These are phyloP conservation scores for Choristoneura fumiferana DNA, from an alignment of 1,140 invertebrate genomes.

Conservation along the genomic window DNA sequence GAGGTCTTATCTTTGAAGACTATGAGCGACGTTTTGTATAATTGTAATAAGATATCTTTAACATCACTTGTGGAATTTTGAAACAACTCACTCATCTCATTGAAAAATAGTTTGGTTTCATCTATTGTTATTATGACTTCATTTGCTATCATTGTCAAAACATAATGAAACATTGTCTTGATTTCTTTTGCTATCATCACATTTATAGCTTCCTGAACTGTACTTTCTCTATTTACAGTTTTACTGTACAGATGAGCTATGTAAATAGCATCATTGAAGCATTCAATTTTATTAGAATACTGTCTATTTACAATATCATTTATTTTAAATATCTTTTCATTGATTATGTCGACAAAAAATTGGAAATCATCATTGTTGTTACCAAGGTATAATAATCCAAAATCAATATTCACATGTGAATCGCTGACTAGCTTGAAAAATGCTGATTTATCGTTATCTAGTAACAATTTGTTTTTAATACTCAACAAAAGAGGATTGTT, in stretches of 20 bases:
- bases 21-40: conserved; percentile 32
- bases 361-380: conserved; percentile 29
- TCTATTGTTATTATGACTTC: conserved; percentile 30
- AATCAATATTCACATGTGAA: conserved; percentile 41
- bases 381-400: conserved; percentile 50
- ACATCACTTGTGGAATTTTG: conserved; percentile 20
- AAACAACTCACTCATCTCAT: conserved; percentile 24
- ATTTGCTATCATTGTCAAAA: conserved; percentile 32
- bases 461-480: conserved; percentile 29
- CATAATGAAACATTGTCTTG: conserved; percentile 37
- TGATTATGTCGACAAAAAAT: conserved; percentile 38
- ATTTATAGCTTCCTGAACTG: conserved; percentile 27
- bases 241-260: conserved; percentile 35
- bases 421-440: conserved; percentile 36
- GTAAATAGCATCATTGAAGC: conserved; percentile 46
- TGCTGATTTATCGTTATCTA: conserved; percentile 30
- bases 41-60: conserved; percentile 25
- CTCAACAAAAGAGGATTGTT: conserved; percentile 34
- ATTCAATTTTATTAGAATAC: conserved; percentile 49
- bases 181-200: conserved; percentile 24
- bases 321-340: conserved; percentile 40
- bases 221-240: conserved; percentile 27
- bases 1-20: conserved; percentile 30
- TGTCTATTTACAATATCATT: conserved; percentile 40
- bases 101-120: conserved; percentile 26